These are phyloP conservation scores for Trachymyrmex septentrionalis DNA, from an alignment of 1,140 invertebrate species.

Conservation along the genomic window DNA sequence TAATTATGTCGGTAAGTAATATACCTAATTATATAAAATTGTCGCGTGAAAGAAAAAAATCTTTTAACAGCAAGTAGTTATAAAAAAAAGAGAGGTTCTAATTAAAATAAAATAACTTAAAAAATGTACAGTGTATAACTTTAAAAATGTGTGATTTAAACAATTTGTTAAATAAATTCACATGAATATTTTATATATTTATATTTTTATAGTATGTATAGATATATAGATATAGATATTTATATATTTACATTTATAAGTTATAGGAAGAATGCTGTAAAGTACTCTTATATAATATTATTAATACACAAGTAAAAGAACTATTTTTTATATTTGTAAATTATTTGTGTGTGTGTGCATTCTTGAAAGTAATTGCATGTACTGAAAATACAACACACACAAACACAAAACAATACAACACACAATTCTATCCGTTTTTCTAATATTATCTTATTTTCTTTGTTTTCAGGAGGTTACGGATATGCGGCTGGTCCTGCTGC, in stretches of 20 bases:
- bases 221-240: too few species aligned
- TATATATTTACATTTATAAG: too few species aligned
- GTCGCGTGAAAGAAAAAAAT: background rate
- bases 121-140: background rate
- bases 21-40: background rate
- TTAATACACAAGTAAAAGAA: background rate
- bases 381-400: background rate
- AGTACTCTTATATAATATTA: background rate
- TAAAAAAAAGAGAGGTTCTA: background rate
- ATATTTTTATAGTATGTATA: too few species aligned
- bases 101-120: background rate
- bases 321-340: background rate
- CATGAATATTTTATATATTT: too few species aligned
- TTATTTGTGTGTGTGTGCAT: background rate
- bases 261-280: too few species aligned
- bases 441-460: background rate
- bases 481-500: conserved; percentile 61
- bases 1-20: conserved; percentile 60
- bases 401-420: too few species aligned
- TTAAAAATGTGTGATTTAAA: background rate
- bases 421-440: background rate
- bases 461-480: conserved; percentile 64
- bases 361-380: background rate
- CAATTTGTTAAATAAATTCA: background rate
- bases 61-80: background rate